These are phyloP conservation scores for Noctilio leporinus DNA, from an alignment of 2,113 vertebrate species.

Conservation along the genomic window DNA sequence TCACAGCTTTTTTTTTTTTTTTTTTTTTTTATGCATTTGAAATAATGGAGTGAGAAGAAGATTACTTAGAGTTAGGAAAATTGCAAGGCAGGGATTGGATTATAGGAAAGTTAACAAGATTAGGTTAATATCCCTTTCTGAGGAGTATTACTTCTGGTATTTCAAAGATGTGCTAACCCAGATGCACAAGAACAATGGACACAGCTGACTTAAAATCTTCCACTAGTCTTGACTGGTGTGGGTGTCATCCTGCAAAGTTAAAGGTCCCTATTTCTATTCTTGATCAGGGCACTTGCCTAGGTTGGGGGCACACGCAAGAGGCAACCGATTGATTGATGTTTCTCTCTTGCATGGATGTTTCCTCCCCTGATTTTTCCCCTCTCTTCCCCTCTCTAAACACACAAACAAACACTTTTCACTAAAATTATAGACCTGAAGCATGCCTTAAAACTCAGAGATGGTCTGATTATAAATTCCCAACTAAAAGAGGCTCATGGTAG, in stretches of 20 bases:
- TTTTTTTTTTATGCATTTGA: neutral
- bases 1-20: neutral
- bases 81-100: neutral
- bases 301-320: too few relatives aligned
- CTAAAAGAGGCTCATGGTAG: neutral
- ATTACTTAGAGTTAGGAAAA: neutral
- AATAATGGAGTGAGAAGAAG: neutral
- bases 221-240: neutral
- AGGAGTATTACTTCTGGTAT: neutral
- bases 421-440: neutral
- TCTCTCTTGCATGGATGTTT: too few relatives aligned
- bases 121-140: neutral
- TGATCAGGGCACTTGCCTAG: too few relatives aligned
- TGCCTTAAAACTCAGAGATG: neutral
- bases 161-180: neutral
- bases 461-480: neutral
- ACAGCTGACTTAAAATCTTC: neutral
- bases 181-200: neutral
- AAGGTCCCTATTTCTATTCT: too few relatives aligned
- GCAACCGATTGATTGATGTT: too few relatives aligned
- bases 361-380: too few relatives aligned
- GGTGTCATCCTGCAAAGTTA: too few relatives aligned
- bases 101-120: neutral
- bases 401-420: neutral
- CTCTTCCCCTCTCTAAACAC: too few relatives aligned